Conservation (phyloP, 2,888 invertebrate species). For the Eilema sororculum region DNA sequence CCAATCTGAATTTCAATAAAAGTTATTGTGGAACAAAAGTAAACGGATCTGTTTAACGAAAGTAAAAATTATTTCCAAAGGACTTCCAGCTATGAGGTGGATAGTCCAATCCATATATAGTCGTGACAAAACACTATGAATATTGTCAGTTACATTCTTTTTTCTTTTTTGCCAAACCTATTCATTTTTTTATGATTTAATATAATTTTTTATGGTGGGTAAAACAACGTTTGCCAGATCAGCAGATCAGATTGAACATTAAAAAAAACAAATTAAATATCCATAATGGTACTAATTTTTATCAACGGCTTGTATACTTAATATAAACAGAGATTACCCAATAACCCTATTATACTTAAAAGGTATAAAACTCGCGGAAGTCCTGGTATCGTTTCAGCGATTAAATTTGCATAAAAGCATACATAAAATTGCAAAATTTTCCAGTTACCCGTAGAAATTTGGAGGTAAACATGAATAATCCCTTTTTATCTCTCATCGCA, state of each 20-base stretch:
- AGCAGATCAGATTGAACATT: background rate
- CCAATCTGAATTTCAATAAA: no score
- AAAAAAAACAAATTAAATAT: background rate
- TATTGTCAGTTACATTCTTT: no score
- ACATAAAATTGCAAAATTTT: background rate
- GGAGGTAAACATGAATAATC: slow-evolving; percentile 3
- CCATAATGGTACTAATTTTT: background rate
- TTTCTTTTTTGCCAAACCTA: no score
- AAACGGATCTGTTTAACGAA: no score
- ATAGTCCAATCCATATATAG: no score
- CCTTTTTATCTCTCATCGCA: slow-evolving; percentile 1
- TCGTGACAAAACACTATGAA: no score
- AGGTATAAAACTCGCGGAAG: background rate
- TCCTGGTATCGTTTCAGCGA: background rate
- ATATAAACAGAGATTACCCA: slow-evolving; percentile 3
- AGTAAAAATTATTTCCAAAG: no score
- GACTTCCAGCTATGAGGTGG: no score
- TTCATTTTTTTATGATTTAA: no score
- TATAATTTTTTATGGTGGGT: no score
- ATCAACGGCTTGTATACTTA: background rate
- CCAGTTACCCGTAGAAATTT: background rate
- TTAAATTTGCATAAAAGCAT: slow-evolving; percentile 16
- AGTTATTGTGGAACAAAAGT: no score
- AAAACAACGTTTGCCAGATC: no score
- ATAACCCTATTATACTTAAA: background rate